A percentile compares a stretch with the other conserved stretches of the same genome.
Evolutionary conservation across 1,140 invertebrate genomes (phyloP).

Genomic region (Dolichoris vasculosae): DNA sequence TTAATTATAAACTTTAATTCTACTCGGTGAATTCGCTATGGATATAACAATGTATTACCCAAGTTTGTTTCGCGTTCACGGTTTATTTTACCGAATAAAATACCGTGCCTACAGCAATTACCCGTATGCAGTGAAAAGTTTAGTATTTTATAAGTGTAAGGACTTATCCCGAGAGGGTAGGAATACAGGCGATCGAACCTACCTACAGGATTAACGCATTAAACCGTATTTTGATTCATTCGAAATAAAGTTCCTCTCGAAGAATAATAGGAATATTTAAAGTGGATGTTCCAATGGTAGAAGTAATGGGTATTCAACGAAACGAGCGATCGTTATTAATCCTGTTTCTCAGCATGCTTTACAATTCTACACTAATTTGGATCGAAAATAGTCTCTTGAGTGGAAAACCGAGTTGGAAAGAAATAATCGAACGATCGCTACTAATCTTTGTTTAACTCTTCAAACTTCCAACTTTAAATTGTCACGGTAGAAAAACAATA

Average conservation of each 20-base stretch:
- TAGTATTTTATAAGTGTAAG: neutral
- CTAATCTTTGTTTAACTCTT: neutral
- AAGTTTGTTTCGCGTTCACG: neutral
- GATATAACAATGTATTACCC: neutral
- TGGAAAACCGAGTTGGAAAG: neutral
- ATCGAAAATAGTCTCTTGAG: neutral
- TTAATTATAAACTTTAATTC: conserved; percentile 16
- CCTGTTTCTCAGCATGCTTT: neutral
- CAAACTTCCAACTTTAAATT: neutral
- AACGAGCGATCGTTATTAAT: neutral
- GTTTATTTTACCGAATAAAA: neutral
- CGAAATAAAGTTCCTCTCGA: neutral
- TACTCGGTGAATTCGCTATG: neutral
- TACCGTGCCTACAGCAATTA: neutral
- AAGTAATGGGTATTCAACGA: neutral
- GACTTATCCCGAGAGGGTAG: neutral
- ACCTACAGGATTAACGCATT: neutral
- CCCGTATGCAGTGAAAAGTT: neutral
- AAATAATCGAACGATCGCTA: neutral
- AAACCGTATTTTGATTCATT: neutral
- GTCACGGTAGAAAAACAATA: neutral
- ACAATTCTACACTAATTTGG: neutral
- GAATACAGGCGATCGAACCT: neutral
- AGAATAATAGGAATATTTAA: neutral
- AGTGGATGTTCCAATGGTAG: neutral